These are phyloP conservation scores for Dendroctonus valens DNA, from an alignment of 1,140 invertebrate species.

Conservation along the genomic window DNA sequence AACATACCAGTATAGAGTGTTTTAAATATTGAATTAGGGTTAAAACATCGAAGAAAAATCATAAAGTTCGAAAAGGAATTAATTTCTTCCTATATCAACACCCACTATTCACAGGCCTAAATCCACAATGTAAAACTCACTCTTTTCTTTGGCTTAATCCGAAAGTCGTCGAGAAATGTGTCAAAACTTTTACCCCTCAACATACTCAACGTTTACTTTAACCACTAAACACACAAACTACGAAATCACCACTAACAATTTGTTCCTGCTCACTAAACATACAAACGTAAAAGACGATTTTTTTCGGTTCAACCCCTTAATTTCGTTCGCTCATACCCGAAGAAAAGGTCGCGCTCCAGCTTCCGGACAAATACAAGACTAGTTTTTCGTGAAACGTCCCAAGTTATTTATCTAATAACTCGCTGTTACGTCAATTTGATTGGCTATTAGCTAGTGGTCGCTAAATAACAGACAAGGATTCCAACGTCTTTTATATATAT, in stretches of 20 bases:
- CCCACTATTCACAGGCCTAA: neutral
- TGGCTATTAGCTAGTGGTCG: constrained; percentile 15
- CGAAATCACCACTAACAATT: neutral
- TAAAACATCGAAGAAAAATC: no score
- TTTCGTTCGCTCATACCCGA: neutral
- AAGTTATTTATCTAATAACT: constrained; percentile 21
- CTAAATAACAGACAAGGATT: constrained; percentile 21
- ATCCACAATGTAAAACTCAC: constrained; percentile 7
- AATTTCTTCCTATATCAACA: no score
- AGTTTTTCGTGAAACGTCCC: constrained; percentile 8
- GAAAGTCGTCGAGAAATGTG: constrained; percentile 24
- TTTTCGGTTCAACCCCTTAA: neutral
- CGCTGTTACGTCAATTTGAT: constrained; percentile 29
- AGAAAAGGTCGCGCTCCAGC: neutral
- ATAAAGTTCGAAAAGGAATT: no score
- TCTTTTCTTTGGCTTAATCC: constrained; percentile 21
- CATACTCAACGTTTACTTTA: neutral
- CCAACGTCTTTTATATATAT: constrained; percentile 15
- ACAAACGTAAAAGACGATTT: neutral
- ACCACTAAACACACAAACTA: constrained; percentile 3
- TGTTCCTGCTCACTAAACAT: constrained; percentile 3
- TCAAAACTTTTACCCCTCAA: constrained; percentile 24
- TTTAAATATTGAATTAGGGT: no score
- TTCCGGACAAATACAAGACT: constrained; percentile 7
- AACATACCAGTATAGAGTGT: no score